Evolutionary conservation across 2,113 vertebrate species (phyloP), one percentile per base, ranked within the genome.

Genomic region (Melierax canorus): DNA sequence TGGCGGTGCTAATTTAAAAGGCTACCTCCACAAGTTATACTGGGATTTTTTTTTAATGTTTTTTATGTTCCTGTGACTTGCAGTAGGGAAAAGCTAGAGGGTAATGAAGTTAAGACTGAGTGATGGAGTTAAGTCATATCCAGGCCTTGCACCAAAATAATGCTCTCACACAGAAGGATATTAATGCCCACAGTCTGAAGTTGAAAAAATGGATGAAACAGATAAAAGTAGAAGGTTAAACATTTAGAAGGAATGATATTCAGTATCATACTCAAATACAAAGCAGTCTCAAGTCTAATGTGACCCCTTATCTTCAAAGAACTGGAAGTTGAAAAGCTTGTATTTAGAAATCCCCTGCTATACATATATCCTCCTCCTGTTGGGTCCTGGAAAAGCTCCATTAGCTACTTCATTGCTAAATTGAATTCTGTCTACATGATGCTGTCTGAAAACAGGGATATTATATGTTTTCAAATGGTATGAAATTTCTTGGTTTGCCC

Each of bases 11-110:
- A 29, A 62, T 77, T 59, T 74, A 62, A 67, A 46, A 74, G 21
- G 4, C 59, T 56, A 39, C 36, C 36, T 53, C 34, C 63, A 53
- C 7, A 38, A 46, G 41, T 17, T 59, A 38, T 32, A 32, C 3
- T n/a, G 22, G n/a, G 22, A 51, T 29, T 53, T 45, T 46, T 83
- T 26, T 24, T 26, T 2, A 3, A 12, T 1, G 0, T 22, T 50
- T 81, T 69, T 71, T 45, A 22, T 0, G 0, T 53, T 43, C 26
- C 36, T 36, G 26, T 48, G 41, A 51, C 13, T 63, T 68, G 43
- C 22, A 64, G 39, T 2, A 75, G 43, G 41, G 29, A 77, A 62
- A 93, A 78, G 50, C 12, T 34, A 56, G 30, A 69, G 2, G 3
- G 12, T 41, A 27, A 64, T 12, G 56, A 13, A 34, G 17, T 56